Evolutionary conservation across 1,140 invertebrate genomes (phyloP), one percentile per base, ranked within the genome.

Genomic region (Cardiocondyla obscurior): DNA sequence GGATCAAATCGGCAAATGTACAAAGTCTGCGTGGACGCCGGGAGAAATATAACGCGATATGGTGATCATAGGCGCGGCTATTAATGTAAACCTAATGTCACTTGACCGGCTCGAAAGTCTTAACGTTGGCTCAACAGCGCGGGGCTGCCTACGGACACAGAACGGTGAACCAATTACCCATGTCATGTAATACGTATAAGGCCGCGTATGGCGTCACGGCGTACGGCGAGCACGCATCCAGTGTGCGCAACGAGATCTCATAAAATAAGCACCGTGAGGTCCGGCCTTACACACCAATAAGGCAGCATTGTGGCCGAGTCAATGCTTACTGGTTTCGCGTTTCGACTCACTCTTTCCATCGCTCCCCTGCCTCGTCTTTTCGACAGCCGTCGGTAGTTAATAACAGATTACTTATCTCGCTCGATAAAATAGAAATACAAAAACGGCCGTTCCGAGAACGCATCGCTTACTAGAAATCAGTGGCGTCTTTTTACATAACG

Each of bases 241-340:
- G 82, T 60, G 62, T 88, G 65, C 57, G 58, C 77, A 87, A 58
- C 83, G 84, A 81, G 87, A 88, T 88, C 79, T 67, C 67, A 89
- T 91, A 90, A 91, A 91, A 92, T 92, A 92, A 92, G 88, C 87
- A 88, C 70, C 87, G 88, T 89, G 87, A 86, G 86, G 89, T 89
- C 86, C 85, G 77, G 87, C 62, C 88, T 85, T 82, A 67, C 81
- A 69, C 60, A 89, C 90, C 86, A 91, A 93, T 93, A 92, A 92
- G 92, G 92, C 83, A 91, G 88, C 87, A 87, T 90, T 91, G 91
- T 90, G 89, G 81, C 84, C 90, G 81, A 91, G 92, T 93, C 91
- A 93, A 92, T 93, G 92, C 91, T 92, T 93, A 93, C 92, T 91
- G 91, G 91, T 93, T 93, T 92, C 91, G 90, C 88, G 77, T 92